Evolutionary conservation across 1,140 invertebrate genomes (phyloP).

Genomic region (Caenorhabditis tropicalis): DNA sequence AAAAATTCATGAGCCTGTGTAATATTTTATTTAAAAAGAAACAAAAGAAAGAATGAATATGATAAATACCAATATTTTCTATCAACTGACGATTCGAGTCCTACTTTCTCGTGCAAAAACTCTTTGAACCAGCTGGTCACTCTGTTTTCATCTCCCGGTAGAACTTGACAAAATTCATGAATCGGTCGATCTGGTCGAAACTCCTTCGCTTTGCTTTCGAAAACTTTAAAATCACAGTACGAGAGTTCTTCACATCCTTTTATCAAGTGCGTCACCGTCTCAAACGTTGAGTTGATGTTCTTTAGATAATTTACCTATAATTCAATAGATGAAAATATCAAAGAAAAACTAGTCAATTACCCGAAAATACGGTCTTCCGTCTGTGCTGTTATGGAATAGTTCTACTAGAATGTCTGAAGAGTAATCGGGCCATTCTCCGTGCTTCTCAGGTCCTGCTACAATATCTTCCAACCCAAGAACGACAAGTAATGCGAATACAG

Average conservation of each 20-base stretch:
- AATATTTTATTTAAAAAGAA: no score
- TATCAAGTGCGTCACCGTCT: not conserved
- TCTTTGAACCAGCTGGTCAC: not conserved
- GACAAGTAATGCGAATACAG: not conserved
- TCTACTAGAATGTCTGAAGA: not conserved
- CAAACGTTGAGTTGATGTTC: not conserved
- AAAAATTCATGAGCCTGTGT: no score
- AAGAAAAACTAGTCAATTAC: not conserved
- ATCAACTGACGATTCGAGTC: not conserved
- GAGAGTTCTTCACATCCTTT: not conserved
- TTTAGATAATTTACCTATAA: not conserved
- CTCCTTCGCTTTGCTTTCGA: not conserved
- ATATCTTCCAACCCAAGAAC: not conserved
- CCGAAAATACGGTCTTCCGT: not conserved
- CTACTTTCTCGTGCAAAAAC: not conserved
- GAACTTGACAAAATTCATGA: not conserved
- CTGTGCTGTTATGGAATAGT: not conserved
- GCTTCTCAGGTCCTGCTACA: not conserved
- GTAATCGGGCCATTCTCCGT: constrained; percentile 21
- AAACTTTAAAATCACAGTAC: not conserved
- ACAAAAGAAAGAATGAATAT: not conserved
- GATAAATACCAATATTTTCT: not conserved
- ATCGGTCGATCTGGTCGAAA: not conserved
- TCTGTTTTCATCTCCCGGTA: not conserved
- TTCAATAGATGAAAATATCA: not conserved